Percentiles rank a stretch among this genome's conserved stretches.
Evolutionary conservation across 1,140 invertebrate species (phyloP).

Genomic region (Telenomus remus): DNA sequence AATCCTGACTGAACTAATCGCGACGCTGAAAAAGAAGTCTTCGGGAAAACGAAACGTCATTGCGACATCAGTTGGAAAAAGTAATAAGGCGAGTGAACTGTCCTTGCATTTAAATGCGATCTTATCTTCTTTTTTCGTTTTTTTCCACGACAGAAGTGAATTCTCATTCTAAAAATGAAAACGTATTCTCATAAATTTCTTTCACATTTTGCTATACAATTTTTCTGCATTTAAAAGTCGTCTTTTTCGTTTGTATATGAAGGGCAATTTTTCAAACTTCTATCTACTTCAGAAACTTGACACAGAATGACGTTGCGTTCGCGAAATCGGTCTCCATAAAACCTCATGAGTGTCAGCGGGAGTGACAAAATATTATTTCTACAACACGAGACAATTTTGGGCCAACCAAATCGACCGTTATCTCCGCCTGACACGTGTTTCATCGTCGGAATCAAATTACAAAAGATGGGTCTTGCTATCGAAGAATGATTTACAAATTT

Average conservation of each 20-base stretch:
- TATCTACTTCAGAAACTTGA: too few species aligned
- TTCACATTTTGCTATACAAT: background rate
- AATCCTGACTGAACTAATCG: slow-evolving; percentile 51
- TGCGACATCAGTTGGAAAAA: slow-evolving; percentile 8
- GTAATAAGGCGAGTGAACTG: background rate
- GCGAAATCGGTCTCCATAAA: slow-evolving; percentile 23
- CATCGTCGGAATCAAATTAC: slow-evolving; percentile 53
- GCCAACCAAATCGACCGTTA: slow-evolving; percentile 36
- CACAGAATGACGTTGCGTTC: too few species aligned
- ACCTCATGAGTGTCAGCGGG: slow-evolving; percentile 11
- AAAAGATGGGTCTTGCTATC: slow-evolving; percentile 6
- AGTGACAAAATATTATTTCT: slow-evolving; percentile 18
- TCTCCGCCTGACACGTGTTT: slow-evolving; percentile 43
- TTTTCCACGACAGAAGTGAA: too few species aligned
- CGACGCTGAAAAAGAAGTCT: slow-evolving; percentile 19
- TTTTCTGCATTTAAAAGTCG: too few species aligned
- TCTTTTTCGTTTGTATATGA: too few species aligned
- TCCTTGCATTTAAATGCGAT: too few species aligned
- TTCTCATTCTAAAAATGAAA: too few species aligned
- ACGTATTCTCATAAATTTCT: background rate
- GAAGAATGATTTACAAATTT: too few species aligned
- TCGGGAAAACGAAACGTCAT: slow-evolving; percentile 18
- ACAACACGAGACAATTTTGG: slow-evolving; percentile 4
- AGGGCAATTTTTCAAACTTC: too few species aligned
- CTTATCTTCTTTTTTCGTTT: too few species aligned